These are phyloP conservation scores for Spodoptera frugiperda DNA, from an alignment of 1,140 invertebrate genomes.

Conservation along the genomic window DNA sequence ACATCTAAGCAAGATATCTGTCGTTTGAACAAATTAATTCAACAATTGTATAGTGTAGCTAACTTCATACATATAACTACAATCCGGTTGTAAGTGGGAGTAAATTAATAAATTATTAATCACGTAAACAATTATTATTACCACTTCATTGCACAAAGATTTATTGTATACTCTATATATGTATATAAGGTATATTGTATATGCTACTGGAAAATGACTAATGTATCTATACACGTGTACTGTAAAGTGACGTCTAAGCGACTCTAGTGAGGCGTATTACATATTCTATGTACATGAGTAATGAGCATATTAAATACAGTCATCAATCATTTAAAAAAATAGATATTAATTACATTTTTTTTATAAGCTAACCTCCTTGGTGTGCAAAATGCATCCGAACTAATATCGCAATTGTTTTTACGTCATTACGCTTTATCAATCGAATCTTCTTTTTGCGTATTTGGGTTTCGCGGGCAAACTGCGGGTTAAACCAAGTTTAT, in stretches of 20 bases:
- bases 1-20: no score
- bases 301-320: background rate
- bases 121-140: conserved; percentile 7
- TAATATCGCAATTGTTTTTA: no score
- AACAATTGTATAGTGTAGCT: no score
- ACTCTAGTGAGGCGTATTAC: background rate
- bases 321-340: background rate
- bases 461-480: no score
- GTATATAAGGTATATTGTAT: conserved; percentile 4
- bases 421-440: no score
- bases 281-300: no score
- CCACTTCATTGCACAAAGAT: conserved; percentile 13
- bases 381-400: no score
- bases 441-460: no score
- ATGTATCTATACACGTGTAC: conserved; percentile 37
- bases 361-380: background rate
- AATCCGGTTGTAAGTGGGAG: background rate
- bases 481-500: no score
- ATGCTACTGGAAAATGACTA: conserved; percentile 37
- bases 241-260: conserved; percentile 21
- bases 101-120: conserved; percentile 1
- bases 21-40: no score
- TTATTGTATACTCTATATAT: background rate
- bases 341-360: no score
- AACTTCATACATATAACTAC: no score